Evolutionary conservation across 2,113 vertebrate genomes (phyloP), one percentile per base, ranked within the genome.

Genomic region (Stigmatopora argus): DNA sequence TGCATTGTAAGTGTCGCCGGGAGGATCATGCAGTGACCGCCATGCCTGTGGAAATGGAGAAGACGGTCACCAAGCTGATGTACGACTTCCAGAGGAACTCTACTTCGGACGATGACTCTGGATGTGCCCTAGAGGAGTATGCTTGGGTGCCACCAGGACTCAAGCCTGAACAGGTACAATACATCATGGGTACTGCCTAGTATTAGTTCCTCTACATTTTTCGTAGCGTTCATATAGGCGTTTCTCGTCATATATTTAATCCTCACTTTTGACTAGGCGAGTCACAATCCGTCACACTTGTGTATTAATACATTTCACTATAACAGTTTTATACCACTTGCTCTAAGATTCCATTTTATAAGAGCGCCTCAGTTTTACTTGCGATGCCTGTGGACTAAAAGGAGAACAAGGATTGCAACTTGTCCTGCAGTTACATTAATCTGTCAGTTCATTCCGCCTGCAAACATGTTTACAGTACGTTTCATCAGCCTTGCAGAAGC

Each of bases 21-120:
- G 94, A 96, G 91, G 96, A 98, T 86, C 97, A 98, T 92, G 93
- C 93, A 69, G 94, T 94, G 81, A 95, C 93, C 26, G 91, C 88
- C 86, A 96, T 98, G 96, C 94, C 96, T 45, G 88, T 98, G 86
- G 97, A 98, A 89, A 98, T 98, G 97, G 96, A 99, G 92, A 99
- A 99, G 90, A 97, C 95, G 0, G 94, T 98, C 85, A 96, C 93
- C 26, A 98, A 99, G 83, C 94, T 98, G 88, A 96, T 98, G 94
- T 98, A 98, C 79, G 97, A 98, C 90, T 99, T 99, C 91, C 97
- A 99, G 92, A 93, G 96, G 88, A 99, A 98, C 87, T 98, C 97
- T 0, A 98, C 96, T 66, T 99, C 97, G 0, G 97, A 99, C 0
- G 97, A 99, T 0, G 96, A 99, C 84, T 98, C 97, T 0, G 97